Evolutionary conservation across 1,140 invertebrate genomes (phyloP).

Genomic region (Drosophila kohkoa): DNA sequence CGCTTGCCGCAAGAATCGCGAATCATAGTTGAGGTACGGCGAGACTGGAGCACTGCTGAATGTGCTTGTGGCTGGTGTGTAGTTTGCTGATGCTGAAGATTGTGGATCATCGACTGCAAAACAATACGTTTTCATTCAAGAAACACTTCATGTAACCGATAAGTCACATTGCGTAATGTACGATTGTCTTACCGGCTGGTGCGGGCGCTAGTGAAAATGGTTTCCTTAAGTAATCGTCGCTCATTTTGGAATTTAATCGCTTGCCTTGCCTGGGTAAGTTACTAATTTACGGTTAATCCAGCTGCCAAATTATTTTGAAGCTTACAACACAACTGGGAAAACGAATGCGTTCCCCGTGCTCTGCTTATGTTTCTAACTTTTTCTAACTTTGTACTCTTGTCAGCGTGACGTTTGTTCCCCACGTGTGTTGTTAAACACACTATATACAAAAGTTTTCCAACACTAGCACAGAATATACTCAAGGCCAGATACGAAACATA

Average conservation of each 20-base stretch:
- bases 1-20: constrained; percentile 91
- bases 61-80: constrained; percentile 58
- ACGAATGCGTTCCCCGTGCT: constrained; percentile 47
- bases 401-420: constrained; percentile 52
- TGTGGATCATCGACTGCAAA: constrained; percentile 55
- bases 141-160: constrained; percentile 43
- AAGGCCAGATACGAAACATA: constrained; percentile 8
- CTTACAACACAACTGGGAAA: constrained; percentile 50
- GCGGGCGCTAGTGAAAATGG: constrained; percentile 70
- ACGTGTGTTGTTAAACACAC: constrained; percentile 52
- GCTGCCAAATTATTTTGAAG: constrained; percentile 45
- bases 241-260: constrained; percentile 80
- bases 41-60: constrained; percentile 88
- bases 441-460: constrained; percentile 28
- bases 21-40: constrained; percentile 97
- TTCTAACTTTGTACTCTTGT: constrained; percentile 45
- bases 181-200: constrained; percentile 66
- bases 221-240: constrained; percentile 83
- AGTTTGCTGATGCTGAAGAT: constrained; percentile 46
- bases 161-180: constrained; percentile 69
- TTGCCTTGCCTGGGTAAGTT: constrained; percentile 44
- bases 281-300: constrained; percentile 53
- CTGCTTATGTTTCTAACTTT: constrained; percentile 56
- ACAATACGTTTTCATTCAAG: constrained; percentile 21
- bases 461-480: constrained; percentile 11